These are phyloP conservation scores for Borostomias antarcticus DNA, from an alignment of 2,797 vertebrate species.

Conservation along the genomic window DNA sequence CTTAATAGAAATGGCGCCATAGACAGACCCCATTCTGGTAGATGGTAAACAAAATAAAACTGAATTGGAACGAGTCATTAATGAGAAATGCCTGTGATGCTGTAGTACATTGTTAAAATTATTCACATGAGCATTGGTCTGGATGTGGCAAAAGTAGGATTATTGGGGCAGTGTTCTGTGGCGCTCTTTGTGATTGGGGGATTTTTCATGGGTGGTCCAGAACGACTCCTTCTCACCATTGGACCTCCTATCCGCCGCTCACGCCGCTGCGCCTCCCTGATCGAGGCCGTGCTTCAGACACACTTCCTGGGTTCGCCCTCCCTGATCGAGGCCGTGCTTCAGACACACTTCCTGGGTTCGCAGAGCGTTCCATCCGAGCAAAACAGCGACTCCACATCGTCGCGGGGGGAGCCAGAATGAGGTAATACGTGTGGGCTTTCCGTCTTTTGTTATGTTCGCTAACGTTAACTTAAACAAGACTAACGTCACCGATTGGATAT, in stretches of 20 bases:
- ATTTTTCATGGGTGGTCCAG: conserved; percentile 66
- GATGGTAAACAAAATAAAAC: no score
- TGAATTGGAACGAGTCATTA: no score
- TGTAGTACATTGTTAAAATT: no score
- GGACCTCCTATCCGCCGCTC: conserved; percentile 70
- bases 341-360: conserved; percentile 67
- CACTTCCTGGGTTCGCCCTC: conserved; percentile 75
- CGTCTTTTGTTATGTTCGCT: background rate
- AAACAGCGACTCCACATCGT: conserved; percentile 41
- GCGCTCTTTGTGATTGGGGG: conserved; percentile 66
- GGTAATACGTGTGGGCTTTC: conserved; percentile 50
- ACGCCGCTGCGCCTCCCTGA: conserved; percentile 45
- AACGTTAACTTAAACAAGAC: background rate
- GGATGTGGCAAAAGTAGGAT: no score
- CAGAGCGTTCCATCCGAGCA: conserved; percentile 22
- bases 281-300: conserved; percentile 24
- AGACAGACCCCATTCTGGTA: no score
- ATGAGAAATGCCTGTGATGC: no score
- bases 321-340: conserved; percentile 33
- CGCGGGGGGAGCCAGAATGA: conserved; percentile 62
- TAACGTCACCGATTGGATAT: background rate
- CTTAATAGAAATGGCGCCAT: no score
- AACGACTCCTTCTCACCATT: conserved; percentile 67
- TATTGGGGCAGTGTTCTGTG: no score
- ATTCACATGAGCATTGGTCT: no score